phyloP scores from a whole-genome alignment of 2,888 invertebrate genomes.

The Vanessa cardui region DNA sequence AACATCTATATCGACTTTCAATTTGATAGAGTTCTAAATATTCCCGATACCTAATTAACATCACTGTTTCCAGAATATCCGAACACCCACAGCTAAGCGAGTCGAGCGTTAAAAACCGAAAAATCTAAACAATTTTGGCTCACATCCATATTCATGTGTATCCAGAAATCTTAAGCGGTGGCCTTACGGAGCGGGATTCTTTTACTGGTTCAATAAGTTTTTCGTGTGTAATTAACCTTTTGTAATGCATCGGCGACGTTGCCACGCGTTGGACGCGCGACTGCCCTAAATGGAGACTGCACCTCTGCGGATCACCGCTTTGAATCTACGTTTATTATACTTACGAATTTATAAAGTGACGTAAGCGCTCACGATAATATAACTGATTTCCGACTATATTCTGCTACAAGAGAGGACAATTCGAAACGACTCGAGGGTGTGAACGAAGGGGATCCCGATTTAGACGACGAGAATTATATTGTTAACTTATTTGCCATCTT shows the following conservation, averaged over 20 bases:
- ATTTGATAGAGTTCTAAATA: constrained; percentile 16
- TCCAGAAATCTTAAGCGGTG: constrained; percentile 69
- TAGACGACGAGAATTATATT: constrained; percentile 48
- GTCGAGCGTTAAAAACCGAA: constrained; percentile 52
- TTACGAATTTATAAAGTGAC: constrained; percentile 25
- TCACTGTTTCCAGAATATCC: constrained; percentile 42
- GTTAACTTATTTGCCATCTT: constrained; percentile 43
- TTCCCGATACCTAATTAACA: constrained; percentile 38
- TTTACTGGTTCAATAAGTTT: constrained; percentile 59
- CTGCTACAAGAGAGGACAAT: constrained; percentile 41
- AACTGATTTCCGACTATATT: constrained; percentile 37
- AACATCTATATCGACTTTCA: constrained; percentile 22
- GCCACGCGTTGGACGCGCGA: constrained; percentile 73
- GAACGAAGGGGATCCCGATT: constrained; percentile 37
- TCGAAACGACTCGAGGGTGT: constrained; percentile 35
- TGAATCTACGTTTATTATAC: constrained; percentile 39
- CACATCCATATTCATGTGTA: constrained; percentile 69
- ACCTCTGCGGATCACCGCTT: constrained; percentile 41
- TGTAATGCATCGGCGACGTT: constrained; percentile 57
- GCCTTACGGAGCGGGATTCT: constrained; percentile 67
- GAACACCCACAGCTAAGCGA: constrained; percentile 60
- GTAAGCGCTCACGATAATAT: constrained; percentile 17
- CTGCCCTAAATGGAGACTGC: constrained; percentile 58
- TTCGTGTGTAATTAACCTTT: constrained; percentile 70
- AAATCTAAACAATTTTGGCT: constrained; percentile 65